Percentiles rank a stretch among this genome's conserved stretches.
These are phyloP conservation scores for Caranx melampygus DNA, from an alignment of 2,113 vertebrate species.

Conservation along the genomic window DNA sequence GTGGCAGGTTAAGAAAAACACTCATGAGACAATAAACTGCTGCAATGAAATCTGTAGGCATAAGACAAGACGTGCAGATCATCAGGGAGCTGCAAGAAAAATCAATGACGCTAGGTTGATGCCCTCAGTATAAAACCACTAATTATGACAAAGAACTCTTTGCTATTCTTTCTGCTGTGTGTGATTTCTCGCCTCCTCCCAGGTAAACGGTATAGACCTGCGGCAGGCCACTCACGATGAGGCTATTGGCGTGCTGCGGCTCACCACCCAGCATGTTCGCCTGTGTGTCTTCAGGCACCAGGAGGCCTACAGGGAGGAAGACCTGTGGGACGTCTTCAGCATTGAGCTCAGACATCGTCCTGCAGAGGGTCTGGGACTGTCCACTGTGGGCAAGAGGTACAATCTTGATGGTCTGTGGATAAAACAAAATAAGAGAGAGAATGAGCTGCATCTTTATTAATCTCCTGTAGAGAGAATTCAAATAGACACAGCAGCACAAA, in stretches of 20 bases:
- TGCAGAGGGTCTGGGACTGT: conserved; percentile 90
- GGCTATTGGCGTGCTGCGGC: conserved; percentile 92
- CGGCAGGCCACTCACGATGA: conserved; percentile 94
- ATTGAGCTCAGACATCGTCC: conserved; percentile 89
- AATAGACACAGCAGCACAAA: no score
- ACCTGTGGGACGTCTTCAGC: conserved; percentile 91
- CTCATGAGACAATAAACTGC: background rate
- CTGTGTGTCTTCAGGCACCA: conserved; percentile 92
- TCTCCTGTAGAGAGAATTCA: no score
- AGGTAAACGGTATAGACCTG: conserved; percentile 97
- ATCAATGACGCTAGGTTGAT: background rate
- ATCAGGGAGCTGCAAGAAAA: background rate
- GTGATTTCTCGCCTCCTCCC: background rate
- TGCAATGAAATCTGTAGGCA: background rate
- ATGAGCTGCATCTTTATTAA: no score
- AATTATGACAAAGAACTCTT: background rate
- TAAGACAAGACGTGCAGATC: background rate
- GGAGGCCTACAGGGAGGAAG: conserved; percentile 90
- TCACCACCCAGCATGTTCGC: conserved; percentile 90
- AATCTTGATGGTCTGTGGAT: background rate
- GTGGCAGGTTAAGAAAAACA: no score
- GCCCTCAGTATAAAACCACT: background rate
- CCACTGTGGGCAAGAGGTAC: conserved; percentile 95
- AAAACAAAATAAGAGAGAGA: no score
- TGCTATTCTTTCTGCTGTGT: background rate